These are phyloP conservation scores for Benthosema pterotum DNA, from an alignment of 2,797 vertebrate species.

Conservation along the genomic window DNA sequence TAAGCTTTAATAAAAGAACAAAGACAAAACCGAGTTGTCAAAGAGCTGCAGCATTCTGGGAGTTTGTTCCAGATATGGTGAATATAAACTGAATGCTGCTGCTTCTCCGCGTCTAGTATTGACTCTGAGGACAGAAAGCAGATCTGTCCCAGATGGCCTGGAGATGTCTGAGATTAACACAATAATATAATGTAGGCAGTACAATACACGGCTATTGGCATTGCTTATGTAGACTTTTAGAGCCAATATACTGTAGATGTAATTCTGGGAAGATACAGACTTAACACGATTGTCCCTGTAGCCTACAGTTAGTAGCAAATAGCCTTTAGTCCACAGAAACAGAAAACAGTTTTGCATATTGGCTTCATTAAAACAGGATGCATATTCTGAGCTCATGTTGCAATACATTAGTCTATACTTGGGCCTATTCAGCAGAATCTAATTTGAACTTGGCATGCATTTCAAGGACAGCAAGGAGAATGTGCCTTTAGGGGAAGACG, in stretches of 20 bases:
- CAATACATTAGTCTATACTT: constrained; percentile 41
- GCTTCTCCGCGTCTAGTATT: too few relatives aligned
- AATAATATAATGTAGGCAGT: neutral
- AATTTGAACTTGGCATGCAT: constrained; percentile 37
- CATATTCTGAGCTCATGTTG: constrained; percentile 35
- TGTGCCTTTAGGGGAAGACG: constrained; percentile 35
- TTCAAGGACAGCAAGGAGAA: constrained; percentile 51
- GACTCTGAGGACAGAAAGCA: too few relatives aligned
- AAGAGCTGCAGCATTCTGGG: too few relatives aligned
- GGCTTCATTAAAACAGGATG: constrained; percentile 19
- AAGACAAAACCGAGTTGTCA: too few relatives aligned
- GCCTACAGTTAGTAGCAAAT: neutral
- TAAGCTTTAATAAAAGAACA: too few relatives aligned
- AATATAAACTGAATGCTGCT: too few relatives aligned
- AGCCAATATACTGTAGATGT: constrained; percentile 2
- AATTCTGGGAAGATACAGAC: constrained; percentile 14
- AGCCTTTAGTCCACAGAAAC: constrained; percentile 11
- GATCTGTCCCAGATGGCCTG: too few relatives aligned
- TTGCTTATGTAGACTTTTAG: constrained; percentile 15
- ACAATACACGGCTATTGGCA: constrained; percentile 12
- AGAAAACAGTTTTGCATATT: constrained; percentile 18
- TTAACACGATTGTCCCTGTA: constrained; percentile 5
- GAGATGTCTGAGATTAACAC: too few relatives aligned
- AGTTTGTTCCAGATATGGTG: too few relatives aligned
- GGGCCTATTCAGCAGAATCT: constrained; percentile 47